These are phyloP conservation scores for Malurus leucopterus DNA, from an alignment of 2,797 vertebrate genomes.

Conservation along the genomic window DNA sequence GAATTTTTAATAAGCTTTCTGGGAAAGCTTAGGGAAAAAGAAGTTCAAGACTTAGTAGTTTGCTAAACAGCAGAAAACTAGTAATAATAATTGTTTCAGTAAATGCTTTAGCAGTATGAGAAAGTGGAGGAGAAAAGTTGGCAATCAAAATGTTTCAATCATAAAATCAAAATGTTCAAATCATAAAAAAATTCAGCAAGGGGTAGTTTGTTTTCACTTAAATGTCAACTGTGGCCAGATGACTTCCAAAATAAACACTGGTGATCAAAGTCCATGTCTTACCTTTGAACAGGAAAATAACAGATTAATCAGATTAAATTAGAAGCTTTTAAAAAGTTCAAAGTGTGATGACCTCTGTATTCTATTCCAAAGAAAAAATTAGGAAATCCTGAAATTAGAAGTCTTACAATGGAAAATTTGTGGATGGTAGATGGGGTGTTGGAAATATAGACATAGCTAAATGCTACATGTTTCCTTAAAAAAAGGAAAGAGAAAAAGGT, in stretches of 20 bases:
- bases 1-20: neutral
- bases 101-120: neutral
- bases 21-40: neutral
- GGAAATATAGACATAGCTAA: neutral
- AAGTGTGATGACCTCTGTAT: neutral
- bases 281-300: neutral
- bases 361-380: neutral
- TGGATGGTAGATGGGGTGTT: neutral
- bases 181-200: neutral
- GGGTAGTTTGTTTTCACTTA: neutral
- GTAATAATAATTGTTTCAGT: neutral
- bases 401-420: neutral
- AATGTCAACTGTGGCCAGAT: neutral
- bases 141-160: neutral
- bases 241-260: neutral
- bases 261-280: neutral
- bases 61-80: neutral
- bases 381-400: neutral
- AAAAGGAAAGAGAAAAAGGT: neutral
- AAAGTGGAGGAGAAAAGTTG: neutral
- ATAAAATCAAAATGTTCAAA: neutral
- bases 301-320: neutral
- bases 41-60: neutral
- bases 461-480: neutral
- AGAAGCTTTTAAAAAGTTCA: neutral